phyloP scores from a whole-genome alignment of 2,888 invertebrate genomes.

The Drosophila falleni region DNA sequence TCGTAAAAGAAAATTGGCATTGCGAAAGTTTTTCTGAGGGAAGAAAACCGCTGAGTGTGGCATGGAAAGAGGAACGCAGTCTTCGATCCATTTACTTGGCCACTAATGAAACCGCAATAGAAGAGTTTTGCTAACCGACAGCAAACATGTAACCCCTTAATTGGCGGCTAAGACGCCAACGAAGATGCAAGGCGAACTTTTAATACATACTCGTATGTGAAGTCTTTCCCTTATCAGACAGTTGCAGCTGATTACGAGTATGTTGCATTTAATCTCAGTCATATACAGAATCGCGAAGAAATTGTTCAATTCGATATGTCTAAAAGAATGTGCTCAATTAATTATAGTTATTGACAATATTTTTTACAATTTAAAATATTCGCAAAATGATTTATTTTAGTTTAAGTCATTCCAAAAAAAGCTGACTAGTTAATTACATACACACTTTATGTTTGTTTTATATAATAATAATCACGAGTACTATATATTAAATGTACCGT shows the following conservation, averaged over 20 bases:
- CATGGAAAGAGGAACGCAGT: slow-evolving; percentile 22
- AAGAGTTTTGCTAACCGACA: slow-evolving; percentile 34
- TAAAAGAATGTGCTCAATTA: not conserved
- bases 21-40: slow-evolving; percentile 53
- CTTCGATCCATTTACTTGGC: slow-evolving; percentile 56
- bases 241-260: slow-evolving; percentile 4
- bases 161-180: slow-evolving; percentile 34
- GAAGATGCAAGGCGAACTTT: slow-evolving; percentile 28
- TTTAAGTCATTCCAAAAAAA: no score
- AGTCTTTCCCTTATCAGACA: slow-evolving; percentile 4
- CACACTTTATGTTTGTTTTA: no score
- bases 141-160: slow-evolving; percentile 50
- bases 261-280: slow-evolving; percentile 11
- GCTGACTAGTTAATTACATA: no score
- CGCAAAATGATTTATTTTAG: no score
- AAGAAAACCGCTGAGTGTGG: slow-evolving; percentile 63
- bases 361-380: no score
- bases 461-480: no score
- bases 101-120: slow-evolving; percentile 65
- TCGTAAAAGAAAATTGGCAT: slow-evolving; percentile 60
- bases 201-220: slow-evolving; percentile 16
- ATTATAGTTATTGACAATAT: not conserved
- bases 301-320: not conserved
- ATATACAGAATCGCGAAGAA: not conserved
- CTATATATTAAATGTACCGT: no score